Conservation (phyloP, 2,797 vertebrate species). For the Pseudomugil gertrudae region DNA sequence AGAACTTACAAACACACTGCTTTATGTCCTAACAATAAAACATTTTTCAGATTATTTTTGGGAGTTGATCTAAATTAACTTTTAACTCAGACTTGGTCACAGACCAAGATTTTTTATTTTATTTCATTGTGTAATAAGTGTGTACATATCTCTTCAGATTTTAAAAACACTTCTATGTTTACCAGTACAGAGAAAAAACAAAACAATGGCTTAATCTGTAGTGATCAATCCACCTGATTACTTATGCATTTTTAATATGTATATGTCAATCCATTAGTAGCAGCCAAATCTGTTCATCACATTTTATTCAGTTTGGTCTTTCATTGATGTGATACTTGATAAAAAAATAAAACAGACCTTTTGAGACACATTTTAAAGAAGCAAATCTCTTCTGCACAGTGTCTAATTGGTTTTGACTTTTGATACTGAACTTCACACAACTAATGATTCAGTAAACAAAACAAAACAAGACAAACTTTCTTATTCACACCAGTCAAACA, state of each 20-base stretch:
- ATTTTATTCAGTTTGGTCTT: slow-evolving; percentile 20
- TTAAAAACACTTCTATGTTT: no score
- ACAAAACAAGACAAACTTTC: slow-evolving; percentile 49
- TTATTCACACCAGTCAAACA: slow-evolving; percentile 61
- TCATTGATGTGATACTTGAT: slow-evolving; percentile 16
- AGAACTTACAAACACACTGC: slow-evolving; percentile 30
- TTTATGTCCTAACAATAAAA: slow-evolving; percentile 29
- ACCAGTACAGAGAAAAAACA: slow-evolving; percentile 14
- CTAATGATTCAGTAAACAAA: slow-evolving; percentile 40
- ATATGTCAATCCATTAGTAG: slow-evolving; percentile 8
- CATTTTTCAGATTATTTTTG: slow-evolving; percentile 41
- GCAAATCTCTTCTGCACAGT: slow-evolving; percentile 22
- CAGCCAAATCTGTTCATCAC: slow-evolving; percentile 22
- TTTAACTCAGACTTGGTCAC: slow-evolving; percentile 40
- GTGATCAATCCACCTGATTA: slow-evolving; percentile 8
- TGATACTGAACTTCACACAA: slow-evolving; percentile 30
- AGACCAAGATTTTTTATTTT: slow-evolving; percentile 59
- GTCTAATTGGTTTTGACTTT: slow-evolving; percentile 16
- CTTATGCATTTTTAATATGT: not conserved
- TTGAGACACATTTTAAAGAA: slow-evolving; percentile 35
- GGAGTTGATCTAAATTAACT: slow-evolving; percentile 32
- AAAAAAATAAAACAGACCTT: slow-evolving; percentile 15
- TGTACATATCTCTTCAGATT: slow-evolving; percentile 63
- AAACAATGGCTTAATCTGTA: slow-evolving; percentile 3
- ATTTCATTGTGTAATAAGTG: slow-evolving; percentile 52